Evolutionary conservation across 1,140 invertebrate genomes (phyloP).

Genomic region (Delia radicum): DNA sequence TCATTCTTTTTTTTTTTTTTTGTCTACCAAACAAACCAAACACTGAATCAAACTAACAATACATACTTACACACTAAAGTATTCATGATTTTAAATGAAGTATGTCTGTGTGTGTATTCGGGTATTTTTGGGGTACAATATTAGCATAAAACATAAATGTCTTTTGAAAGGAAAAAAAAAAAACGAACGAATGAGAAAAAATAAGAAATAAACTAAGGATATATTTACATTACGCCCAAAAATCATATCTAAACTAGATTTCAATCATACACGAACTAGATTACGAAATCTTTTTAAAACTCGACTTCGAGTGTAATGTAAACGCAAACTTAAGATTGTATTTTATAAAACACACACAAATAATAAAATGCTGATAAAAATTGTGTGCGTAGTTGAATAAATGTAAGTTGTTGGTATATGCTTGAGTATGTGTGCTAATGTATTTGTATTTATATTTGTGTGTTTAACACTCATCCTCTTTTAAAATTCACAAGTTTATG

Average conservation of each 20-base stretch:
- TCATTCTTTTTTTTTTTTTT: neutral
- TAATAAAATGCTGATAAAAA: neutral
- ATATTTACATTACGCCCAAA: neutral
- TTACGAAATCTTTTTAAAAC: no score
- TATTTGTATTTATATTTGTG: neutral
- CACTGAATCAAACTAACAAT: no score
- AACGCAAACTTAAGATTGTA: no score
- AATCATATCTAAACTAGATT: no score
- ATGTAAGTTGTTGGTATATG: no score
- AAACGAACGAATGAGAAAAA: neutral
- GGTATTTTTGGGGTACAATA: neutral
- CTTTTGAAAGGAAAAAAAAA: neutral
- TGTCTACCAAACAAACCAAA: no score
- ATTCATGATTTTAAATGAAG: neutral
- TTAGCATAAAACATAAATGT: constrained; percentile 20
- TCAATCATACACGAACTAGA: no score
- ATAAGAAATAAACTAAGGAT: neutral
- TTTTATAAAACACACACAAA: neutral
- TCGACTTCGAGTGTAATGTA: no score
- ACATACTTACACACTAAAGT: no score
- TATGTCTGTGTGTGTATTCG: neutral
- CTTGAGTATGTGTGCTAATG: neutral
- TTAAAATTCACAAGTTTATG: constrained; percentile 5
- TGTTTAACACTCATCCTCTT: neutral
- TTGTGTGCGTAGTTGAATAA: neutral